Evolutionary conservation across 1,140 invertebrate species (phyloP), one percentile per base, ranked within the genome.

Genomic region (Himalopsyche phryganea): DNA sequence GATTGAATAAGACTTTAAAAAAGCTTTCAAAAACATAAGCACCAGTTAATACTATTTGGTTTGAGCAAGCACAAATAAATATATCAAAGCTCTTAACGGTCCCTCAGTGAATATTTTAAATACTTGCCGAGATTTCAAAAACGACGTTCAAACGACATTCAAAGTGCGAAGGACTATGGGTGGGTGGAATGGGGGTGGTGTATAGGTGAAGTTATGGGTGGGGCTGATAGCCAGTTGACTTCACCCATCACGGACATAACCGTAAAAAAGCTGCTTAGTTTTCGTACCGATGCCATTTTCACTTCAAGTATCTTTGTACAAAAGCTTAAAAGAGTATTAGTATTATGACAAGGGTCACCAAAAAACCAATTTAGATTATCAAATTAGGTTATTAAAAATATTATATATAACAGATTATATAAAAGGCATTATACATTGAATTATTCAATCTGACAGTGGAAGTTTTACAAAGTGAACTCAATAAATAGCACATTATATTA

Each of bases 251-350:
- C 32, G 50, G 23, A 53, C 58, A 53, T 60, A 60, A 60, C 36
- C 58, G 50, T 60, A 60, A 53, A 60, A 60, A 60, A 60, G 58
- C 51, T 60, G 58, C 53, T 60, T 53, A 59, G 58, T 60, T 60
- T 28, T 50, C 20, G 41, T 45, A 51, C 56, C 49, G 49, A 20
- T 50, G 48, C 36, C 54, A 42, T 38, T 58, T 42, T 19, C 17
- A 20, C 49, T 50, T 40, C 17, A 18, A 42, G n/a, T 56, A 42
- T 56, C 33, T 20, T 28, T 33, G 32, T 28, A 49, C 28, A 47
- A 45, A 18, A 32, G 53, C 41, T 40, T 28, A 5, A 28, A 28
- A 28, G 23, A n/a, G n/a, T n/a, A n/a, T n/a, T n/a, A n/a, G n/a
- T n/a, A n/a, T n/a, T n/a, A n/a, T 28, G 3, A 9, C 23, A 5